A percentile compares a stretch with the other conserved stretches of the same genome.
These are phyloP conservation scores for Tipula unca DNA, from an alignment of 2,888 invertebrate genomes.

Conservation along the genomic window DNA sequence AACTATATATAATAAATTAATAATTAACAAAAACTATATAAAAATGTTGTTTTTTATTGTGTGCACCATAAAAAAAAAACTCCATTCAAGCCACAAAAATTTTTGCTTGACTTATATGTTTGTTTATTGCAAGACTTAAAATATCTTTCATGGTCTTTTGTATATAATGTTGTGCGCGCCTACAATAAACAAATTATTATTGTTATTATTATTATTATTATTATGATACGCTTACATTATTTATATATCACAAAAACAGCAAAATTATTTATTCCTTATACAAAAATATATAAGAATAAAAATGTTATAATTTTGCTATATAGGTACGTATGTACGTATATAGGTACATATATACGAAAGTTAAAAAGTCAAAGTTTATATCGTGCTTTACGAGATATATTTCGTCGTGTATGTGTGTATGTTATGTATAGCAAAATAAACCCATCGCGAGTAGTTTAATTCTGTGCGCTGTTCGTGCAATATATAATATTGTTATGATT, in stretches of 20 bases:
- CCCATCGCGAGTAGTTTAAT: background rate
- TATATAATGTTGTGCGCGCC: background rate
- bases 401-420: background rate
- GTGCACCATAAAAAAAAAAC: background rate
- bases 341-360: too few species aligned
- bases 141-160: background rate
- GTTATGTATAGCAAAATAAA: background rate
- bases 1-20: background rate
- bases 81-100: background rate
- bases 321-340: background rate
- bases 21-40: background rate
- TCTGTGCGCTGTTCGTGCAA: background rate
- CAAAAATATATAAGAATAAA: background rate
- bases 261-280: background rate
- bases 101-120: background rate
- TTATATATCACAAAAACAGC: background rate
- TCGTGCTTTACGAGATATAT: conserved; percentile 8
- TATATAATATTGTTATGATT: background rate
- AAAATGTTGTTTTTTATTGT: background rate
- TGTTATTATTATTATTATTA: background rate
- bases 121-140: background rate
- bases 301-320: background rate
- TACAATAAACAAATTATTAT: conserved; percentile 8
- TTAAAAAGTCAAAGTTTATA: conserved; percentile 8
- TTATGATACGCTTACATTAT: background rate